phyloP scores from a whole-genome alignment of 2,113 vertebrate species.

The Etheostoma cragini region DNA sequence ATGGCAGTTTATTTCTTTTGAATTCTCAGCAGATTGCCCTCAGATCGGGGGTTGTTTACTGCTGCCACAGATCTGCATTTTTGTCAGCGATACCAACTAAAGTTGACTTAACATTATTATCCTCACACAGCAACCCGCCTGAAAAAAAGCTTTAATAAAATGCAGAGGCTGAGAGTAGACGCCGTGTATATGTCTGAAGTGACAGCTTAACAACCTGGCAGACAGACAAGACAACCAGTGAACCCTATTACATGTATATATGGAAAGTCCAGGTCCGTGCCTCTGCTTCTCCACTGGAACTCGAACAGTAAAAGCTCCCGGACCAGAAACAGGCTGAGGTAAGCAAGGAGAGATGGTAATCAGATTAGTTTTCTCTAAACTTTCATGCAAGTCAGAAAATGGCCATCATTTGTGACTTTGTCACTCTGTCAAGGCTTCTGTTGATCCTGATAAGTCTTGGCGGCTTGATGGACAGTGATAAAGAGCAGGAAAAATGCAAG shows the following conservation, averaged over 20 bases:
- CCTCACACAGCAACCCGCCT: slow-evolving; percentile 8
- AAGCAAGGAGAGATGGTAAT: slow-evolving; percentile 68
- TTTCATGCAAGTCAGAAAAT: slow-evolving; percentile 60
- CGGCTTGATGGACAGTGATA: slow-evolving; percentile 69
- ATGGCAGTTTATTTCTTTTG: slow-evolving; percentile 1
- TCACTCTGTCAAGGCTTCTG: slow-evolving; percentile 69
- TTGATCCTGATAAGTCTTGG: slow-evolving; percentile 62
- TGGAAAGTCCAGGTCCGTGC: slow-evolving; percentile 41
- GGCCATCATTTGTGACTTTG: slow-evolving; percentile 73
- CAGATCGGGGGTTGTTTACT: slow-evolving; percentile 5
- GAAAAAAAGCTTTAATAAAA: slow-evolving; percentile 37
- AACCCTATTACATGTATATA: slow-evolving; percentile 52
- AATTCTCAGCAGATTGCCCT: neutral
- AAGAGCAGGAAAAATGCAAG: slow-evolving; percentile 54
- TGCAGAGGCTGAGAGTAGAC: slow-evolving; percentile 40
- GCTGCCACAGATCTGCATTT: neutral
- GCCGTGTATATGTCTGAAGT: slow-evolving; percentile 20
- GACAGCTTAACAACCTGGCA: slow-evolving; percentile 38
- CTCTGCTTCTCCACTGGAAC: slow-evolving; percentile 35
- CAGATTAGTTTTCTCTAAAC: slow-evolving; percentile 70
- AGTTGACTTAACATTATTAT: slow-evolving; percentile 36
- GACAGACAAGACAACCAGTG: slow-evolving; percentile 37
- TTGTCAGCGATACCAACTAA: slow-evolving; percentile 17
- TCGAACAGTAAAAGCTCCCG: slow-evolving; percentile 41
- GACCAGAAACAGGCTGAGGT: slow-evolving; percentile 69